Percentiles rank a stretch among this genome's conserved stretches.
These are phyloP conservation scores for Vanessa tameamea DNA, from an alignment of 1,140 invertebrate species.

Conservation along the genomic window DNA sequence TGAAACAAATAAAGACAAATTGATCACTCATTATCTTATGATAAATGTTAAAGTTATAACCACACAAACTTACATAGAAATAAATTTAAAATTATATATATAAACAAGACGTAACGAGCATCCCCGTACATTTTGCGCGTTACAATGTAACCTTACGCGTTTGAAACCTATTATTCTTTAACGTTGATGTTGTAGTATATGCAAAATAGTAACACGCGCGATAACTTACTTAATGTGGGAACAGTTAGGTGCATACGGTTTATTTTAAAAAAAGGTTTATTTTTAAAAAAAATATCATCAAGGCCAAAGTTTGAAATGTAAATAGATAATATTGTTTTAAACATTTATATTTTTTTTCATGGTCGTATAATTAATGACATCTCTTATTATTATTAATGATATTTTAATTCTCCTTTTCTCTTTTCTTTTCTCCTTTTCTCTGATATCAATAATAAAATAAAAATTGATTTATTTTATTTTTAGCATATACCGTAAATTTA, in stretches of 20 bases:
- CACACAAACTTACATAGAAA: constrained; percentile 13
- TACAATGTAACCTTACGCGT: constrained; percentile 11
- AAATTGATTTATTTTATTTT: not conserved
- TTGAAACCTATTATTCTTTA: constrained; percentile 6
- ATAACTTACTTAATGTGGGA: not conserved
- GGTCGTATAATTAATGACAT: too few relatives aligned
- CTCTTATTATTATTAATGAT: too few relatives aligned
- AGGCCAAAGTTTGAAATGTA: too few relatives aligned
- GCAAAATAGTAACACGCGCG: not conserved
- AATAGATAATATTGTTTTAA: too few relatives aligned
- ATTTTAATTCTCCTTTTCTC: too few relatives aligned
- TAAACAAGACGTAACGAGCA: constrained; percentile 4
- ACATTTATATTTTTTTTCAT: too few relatives aligned
- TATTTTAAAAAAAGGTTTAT: too few relatives aligned
- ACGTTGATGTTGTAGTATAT: constrained; percentile 3
- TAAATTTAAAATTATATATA: not conserved
- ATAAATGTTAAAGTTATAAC: not conserved
- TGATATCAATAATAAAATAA: not conserved
- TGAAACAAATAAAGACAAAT: constrained; percentile 31
- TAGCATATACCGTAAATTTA: not conserved
- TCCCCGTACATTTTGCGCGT: constrained; percentile 11
- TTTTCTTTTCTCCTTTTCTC: too few relatives aligned
- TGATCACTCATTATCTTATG: not conserved
- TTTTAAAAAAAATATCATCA: too few relatives aligned
- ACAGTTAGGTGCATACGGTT: not conserved